A percentile compares a stretch with the other conserved stretches of the same genome.
Conservation (phyloP, 2,113 vertebrate species). For the Hemibagrus wyckioides region DNA sequence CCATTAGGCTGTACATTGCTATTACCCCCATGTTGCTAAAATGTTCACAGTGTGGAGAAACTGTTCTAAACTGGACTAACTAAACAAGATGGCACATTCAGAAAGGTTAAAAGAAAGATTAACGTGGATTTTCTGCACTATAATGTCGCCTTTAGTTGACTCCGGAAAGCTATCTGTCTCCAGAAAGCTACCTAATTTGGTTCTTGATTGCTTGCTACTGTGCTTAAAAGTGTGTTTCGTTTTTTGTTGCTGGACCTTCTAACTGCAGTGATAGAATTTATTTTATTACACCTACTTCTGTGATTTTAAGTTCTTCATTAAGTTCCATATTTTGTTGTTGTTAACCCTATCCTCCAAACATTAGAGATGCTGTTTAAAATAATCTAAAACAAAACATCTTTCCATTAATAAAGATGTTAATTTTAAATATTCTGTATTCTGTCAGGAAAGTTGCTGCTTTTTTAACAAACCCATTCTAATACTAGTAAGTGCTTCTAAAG, state of each 20-base stretch:
- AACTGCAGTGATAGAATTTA: background rate
- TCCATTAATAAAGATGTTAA: background rate
- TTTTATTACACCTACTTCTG: background rate
- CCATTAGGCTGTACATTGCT: background rate
- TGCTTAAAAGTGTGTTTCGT: background rate
- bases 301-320: background rate
- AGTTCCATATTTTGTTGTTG: background rate
- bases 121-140: background rate
- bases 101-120: background rate
- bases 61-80: background rate
- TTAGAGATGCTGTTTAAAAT: background rate
- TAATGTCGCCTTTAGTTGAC: background rate
- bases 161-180: background rate
- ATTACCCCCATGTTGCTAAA: conserved; percentile 21
- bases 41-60: background rate
- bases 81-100: background rate
- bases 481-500: background rate
- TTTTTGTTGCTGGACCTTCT: background rate
- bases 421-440: background rate
- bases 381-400: too few species aligned
- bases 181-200: background rate
- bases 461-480: background rate
- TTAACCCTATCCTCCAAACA: background rate
- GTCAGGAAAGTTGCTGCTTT: background rate
- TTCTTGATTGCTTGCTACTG: background rate